These are phyloP conservation scores for Astreopora myriophthalma DNA, from an alignment of 64 coral and sea anemone species.

Conservation along the genomic window DNA sequence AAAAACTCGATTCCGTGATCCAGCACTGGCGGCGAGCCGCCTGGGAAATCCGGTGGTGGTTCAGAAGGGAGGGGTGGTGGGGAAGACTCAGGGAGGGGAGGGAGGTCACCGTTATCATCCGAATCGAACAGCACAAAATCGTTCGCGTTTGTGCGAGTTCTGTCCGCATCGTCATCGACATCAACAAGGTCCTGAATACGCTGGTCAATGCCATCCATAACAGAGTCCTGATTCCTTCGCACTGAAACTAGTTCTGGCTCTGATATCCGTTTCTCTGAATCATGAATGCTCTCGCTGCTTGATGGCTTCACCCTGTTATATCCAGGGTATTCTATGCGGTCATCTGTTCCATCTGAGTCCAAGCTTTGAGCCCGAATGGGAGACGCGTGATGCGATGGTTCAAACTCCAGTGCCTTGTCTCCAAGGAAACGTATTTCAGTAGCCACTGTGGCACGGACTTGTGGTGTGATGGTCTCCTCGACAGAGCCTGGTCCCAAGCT, in stretches of 20 bases:
- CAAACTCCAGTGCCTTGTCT: not conserved
- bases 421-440: conserved; percentile 11
- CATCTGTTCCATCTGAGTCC: conserved; percentile 2
- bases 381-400: not conserved
- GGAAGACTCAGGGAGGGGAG: conserved; percentile 62
- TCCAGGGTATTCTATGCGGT: not conserved
- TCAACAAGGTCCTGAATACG: conserved; percentile 64
- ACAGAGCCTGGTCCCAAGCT: not conserved
- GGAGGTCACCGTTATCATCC: conserved; percentile 38
- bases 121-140: conserved; percentile 14
- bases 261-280: conserved; percentile 11
- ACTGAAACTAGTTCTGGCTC: conserved; percentile 46
- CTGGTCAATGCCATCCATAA: conserved; percentile 36
- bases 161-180: not conserved
- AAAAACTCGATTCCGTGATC: conserved; percentile 44
- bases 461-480: conserved; percentile 6
- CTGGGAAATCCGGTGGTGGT: conserved; percentile 58
- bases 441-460: conserved; percentile 8
- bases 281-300: not conserved
- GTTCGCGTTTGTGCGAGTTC: not conserved
- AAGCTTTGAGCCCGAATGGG: not conserved
- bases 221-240: conserved; percentile 4
- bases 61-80: conserved; percentile 76
- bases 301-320: not conserved
- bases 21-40: not conserved